A percentile compares a stretch with the other conserved stretches of the same genome.
These are phyloP conservation scores for Chrysaora quinquecirrha DNA, from an alignment of 30 jellyfish, hydroid and myxozoan genomes.

Conservation along the genomic window DNA sequence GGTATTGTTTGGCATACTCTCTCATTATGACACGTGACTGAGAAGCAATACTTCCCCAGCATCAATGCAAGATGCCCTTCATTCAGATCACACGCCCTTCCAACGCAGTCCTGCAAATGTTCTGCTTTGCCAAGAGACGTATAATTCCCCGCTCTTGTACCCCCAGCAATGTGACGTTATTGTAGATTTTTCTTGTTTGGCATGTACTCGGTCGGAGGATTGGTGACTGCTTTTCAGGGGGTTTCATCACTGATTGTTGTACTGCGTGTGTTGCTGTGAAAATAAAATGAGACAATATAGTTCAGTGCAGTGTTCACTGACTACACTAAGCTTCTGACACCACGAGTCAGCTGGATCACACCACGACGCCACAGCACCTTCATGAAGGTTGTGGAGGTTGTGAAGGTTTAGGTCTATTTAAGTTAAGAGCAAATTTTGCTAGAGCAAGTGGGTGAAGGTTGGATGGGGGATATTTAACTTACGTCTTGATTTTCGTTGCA, in stretches of 20 bases:
- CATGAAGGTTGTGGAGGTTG: no score
- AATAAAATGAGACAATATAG: no score
- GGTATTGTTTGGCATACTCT: slow-evolving; percentile 97
- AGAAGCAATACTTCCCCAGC: slow-evolving; percentile 94
- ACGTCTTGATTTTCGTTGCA: slow-evolving; percentile 81
- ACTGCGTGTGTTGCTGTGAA: slow-evolving; percentile 48
- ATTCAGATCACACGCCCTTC: slow-evolving; percentile 96
- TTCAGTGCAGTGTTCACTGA: no score
- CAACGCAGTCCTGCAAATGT: slow-evolving; percentile 95
- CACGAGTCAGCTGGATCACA: no score
- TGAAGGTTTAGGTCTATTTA: no score
- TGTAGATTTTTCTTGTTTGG: slow-evolving; percentile 92
- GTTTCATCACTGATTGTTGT: slow-evolving; percentile 50
- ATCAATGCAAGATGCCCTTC: slow-evolving; percentile 97
- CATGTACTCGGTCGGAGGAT: slow-evolving; percentile 97
- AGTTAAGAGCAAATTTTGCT: no score
- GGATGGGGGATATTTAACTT: no score
- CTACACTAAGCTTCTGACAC: no score
- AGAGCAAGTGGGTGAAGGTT: no score
- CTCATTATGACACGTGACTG: slow-evolving; percentile 95
- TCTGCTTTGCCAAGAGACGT: slow-evolving; percentile 96
- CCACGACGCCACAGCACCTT: no score
- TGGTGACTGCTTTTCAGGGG: slow-evolving; percentile 89
- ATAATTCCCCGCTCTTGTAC: slow-evolving; percentile 94
- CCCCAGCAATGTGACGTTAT: slow-evolving; percentile 96